These are phyloP conservation scores for Lontra canadensis DNA, from an alignment of 2,113 vertebrate species.

Conservation along the genomic window DNA sequence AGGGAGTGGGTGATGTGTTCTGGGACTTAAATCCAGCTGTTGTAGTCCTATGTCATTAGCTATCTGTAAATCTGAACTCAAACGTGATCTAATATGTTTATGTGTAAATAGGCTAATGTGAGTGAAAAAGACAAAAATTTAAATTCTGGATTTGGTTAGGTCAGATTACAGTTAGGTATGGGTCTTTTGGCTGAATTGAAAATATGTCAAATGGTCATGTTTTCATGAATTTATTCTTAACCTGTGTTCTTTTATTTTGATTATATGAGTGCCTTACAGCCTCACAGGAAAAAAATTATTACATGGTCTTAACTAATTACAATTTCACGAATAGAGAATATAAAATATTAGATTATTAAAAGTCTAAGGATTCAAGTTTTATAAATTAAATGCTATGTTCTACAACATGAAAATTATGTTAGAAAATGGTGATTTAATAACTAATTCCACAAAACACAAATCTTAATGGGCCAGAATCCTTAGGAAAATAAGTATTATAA, in stretches of 20 bases:
- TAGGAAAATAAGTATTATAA: conserved; percentile 3
- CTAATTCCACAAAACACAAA: not conserved
- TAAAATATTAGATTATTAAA: not conserved
- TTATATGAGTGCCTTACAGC: not conserved
- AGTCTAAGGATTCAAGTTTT: not conserved
- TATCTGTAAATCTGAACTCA: not conserved
- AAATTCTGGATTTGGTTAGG: not conserved
- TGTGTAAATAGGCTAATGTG: not conserved
- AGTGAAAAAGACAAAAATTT: not conserved
- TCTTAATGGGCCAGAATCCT: conserved; percentile 10
- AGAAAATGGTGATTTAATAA: conserved; percentile 31
- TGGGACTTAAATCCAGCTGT: not conserved
- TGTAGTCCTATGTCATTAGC: not conserved
- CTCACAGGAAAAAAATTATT: conserved; percentile 21
- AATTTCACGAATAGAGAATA: not conserved
- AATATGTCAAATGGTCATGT: not conserved
- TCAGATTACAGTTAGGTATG: not conserved
- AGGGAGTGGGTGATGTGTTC: not conserved
- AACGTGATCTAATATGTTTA: not conserved
- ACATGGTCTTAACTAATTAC: not conserved
- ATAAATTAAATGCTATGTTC: not conserved
- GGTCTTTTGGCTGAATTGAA: not conserved
- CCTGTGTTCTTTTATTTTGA: not conserved
- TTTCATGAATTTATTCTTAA: not conserved
- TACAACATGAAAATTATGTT: conserved; percentile 4